Conservation (phyloP, 2,113 vertebrate genomes). For the Microtus montanus region DNA sequence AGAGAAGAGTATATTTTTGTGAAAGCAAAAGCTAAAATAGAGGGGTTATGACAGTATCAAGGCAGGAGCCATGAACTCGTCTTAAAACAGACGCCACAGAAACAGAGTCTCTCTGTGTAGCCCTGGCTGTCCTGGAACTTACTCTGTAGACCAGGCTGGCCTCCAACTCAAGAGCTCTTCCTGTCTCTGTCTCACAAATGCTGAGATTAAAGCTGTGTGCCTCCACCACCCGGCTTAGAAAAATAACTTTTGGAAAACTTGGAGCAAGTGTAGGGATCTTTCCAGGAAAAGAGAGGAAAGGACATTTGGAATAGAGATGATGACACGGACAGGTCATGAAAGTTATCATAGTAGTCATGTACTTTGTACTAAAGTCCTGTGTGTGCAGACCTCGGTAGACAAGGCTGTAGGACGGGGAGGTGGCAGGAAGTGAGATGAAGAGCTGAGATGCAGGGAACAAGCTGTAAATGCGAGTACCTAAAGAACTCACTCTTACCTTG, state of each 20-base stretch:
- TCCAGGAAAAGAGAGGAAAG: neutral
- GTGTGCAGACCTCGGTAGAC: neutral
- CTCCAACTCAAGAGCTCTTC: neutral
- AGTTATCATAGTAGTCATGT: neutral
- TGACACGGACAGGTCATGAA: neutral
- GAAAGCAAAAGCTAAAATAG: neutral
- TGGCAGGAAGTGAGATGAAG: neutral
- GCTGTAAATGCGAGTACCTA: neutral
- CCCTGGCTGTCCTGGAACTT: neutral
- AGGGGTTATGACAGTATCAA: neutral
- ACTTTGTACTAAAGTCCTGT: neutral
- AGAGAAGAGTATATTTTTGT: neutral
- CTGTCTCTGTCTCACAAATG: neutral
- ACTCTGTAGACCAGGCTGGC: neutral
- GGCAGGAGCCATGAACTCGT: neutral
- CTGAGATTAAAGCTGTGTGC: neutral
- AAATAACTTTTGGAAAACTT: neutral
- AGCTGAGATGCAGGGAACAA: neutral
- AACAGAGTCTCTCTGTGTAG: neutral
- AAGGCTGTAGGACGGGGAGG: no score
- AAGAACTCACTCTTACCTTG: neutral
- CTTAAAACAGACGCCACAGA: neutral
- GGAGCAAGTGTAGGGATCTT: neutral
- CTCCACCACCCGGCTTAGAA: neutral
- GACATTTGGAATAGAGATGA: neutral